phyloP scores from a whole-genome alignment of 2,797 vertebrate genomes.

The Falco concolor region DNA sequence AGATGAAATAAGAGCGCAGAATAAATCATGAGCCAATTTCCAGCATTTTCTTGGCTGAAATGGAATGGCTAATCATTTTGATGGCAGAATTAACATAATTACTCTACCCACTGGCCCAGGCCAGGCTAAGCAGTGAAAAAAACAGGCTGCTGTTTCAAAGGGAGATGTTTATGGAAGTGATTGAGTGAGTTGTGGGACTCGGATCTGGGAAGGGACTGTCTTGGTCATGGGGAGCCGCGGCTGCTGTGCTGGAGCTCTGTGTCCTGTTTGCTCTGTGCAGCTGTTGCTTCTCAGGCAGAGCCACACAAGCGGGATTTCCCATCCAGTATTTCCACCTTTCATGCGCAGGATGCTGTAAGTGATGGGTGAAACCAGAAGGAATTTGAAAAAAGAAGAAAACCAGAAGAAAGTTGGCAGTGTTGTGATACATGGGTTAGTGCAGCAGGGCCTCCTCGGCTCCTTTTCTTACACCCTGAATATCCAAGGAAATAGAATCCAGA shows the following conservation, averaged over 20 bases:
- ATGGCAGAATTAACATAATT: conserved; percentile 57
- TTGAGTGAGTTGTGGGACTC: not conserved
- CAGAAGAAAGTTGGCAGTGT: not conserved
- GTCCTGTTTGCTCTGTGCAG: not conserved
- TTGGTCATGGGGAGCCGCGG: not conserved
- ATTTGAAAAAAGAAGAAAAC: not conserved
- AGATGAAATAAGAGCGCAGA: conserved; percentile 8
- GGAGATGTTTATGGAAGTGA: not conserved
- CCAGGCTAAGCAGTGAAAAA: not conserved
- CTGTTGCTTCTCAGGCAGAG: not conserved
- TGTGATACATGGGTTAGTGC: rapidly evolving
- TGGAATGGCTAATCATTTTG: conserved; percentile 45
- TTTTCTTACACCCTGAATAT: not conserved
- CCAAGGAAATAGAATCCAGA: not conserved
- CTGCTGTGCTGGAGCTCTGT: not conserved
- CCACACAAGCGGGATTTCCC: not conserved
- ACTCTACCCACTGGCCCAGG: not conserved
- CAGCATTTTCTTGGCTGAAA: conserved; percentile 47
- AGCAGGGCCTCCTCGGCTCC: not conserved
- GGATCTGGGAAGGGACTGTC: not conserved
- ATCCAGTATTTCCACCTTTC: not conserved
- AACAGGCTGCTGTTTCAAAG: not conserved
- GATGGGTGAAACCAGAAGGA: not conserved
- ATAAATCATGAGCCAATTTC: conserved; percentile 58
- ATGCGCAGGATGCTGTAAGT: rapidly evolving